Conservation (phyloP, 2,888 invertebrate species). For the Latrodectus elegans region DNA sequence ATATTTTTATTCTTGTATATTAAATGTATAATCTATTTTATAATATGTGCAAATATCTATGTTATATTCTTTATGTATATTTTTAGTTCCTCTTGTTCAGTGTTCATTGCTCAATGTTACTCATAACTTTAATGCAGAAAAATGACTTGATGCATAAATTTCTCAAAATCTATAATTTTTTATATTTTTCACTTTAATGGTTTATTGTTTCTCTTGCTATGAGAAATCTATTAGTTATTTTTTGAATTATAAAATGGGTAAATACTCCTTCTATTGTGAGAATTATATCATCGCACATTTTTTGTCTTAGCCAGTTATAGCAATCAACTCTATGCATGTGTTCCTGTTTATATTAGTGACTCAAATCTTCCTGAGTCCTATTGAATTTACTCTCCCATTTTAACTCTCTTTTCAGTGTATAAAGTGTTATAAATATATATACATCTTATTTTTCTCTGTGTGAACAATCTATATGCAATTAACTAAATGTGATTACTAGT, state of each 20-base stretch:
- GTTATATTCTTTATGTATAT: neutral
- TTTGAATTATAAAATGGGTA: neutral
- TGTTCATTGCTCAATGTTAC: slow-evolving; percentile 47
- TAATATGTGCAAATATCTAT: slow-evolving; percentile 15
- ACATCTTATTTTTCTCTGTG: slow-evolving; percentile 24
- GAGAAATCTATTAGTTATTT: neutral
- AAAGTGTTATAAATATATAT: slow-evolving; percentile 18
- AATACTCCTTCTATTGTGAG: neutral
- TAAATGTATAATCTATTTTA: slow-evolving; percentile 24
- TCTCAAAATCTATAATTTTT: neutral
- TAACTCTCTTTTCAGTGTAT: neutral
- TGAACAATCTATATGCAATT: slow-evolving; percentile 38
- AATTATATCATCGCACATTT: neutral
- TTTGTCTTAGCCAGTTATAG: neutral
- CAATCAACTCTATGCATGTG: neutral
- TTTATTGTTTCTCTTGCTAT: neutral
- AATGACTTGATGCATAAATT: neutral
- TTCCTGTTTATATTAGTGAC: neutral
- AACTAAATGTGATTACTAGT: slow-evolving; percentile 37
- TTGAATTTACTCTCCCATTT: neutral
- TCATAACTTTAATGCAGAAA: neutral
- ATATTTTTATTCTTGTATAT: slow-evolving; percentile 10
- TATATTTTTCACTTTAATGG: neutral
- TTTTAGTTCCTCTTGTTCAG: slow-evolving; percentile 5
- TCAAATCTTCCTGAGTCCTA: neutral